Evolutionary conservation across 2,113 vertebrate species (phyloP), one percentile per base, ranked within the genome.

Genomic region (Oncorhynchus tshawytscha): DNA sequence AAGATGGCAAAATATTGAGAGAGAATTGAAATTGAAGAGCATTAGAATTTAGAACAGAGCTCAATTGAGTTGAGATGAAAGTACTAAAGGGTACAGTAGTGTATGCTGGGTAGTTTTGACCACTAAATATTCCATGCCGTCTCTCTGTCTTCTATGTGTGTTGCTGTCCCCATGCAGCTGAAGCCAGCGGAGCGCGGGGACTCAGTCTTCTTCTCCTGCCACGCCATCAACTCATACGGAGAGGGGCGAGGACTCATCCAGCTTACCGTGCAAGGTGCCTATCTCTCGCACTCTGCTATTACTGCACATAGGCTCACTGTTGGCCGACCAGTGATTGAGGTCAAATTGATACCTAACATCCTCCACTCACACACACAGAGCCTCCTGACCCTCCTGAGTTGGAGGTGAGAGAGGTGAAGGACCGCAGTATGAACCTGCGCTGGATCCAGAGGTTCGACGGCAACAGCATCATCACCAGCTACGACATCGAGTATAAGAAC

Each of bases 401-500:
- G 75, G 98, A 99, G 88, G 97, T 99, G 75, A 93, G 96, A 0
- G 97, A 99, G 86, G 98, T 99, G 65, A 99, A 99, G 82, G 97
- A 97, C 82, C 94, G 98, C 31, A 99, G 97, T 64, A 99, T 99
- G 97, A 99, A 98, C 81, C 87, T 99, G 69, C 93, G 97, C 65
- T 99, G 98, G 98, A 99, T 97, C 0, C 97, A 99, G 89, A 83
- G 98, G 20, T 99, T 99, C 0, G 98, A 99, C 0, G 98, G 98
- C 69, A 99, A 99, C 93, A 99, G 97, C 90, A 98, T 98, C 90
- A 99, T 99, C 90, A 99, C 97, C 0, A 98, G 97, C 6, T 99
- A 99, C 0, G 98, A 99, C 73, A 99, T 99, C 0, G 98, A 99
- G 75, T 99, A 99, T 92, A 99, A 99, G 91, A 99, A 99, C 89